Percentiles rank a stretch among this genome's conserved stretches.
These are phyloP conservation scores for Urosaurus nigricauda DNA, from an alignment of 2,797 vertebrate genomes.

Conservation along the genomic window DNA sequence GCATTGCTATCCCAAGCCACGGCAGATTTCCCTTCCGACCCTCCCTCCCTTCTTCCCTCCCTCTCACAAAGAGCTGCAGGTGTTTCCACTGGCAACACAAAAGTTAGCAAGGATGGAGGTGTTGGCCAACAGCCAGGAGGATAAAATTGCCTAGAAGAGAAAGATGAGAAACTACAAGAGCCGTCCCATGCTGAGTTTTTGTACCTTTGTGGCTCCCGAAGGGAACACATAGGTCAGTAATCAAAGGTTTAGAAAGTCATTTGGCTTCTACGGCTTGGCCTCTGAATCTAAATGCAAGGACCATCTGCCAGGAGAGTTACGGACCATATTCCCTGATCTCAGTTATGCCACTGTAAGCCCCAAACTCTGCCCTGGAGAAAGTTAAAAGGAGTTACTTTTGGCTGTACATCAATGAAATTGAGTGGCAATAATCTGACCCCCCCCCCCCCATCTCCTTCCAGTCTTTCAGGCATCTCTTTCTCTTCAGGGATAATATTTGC, in stretches of 20 bases:
- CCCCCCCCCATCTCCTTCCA: background rate
- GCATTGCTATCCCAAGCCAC: slow-evolving; percentile 61
- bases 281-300: slow-evolving; percentile 52
- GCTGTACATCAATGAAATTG: slow-evolving; percentile 11
- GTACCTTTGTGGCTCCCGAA: slow-evolving; percentile 71
- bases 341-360: slow-evolving; percentile 41
- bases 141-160: slow-evolving; percentile 69
- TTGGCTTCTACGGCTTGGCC: slow-evolving; percentile 45
- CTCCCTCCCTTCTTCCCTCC: slow-evolving; percentile 23
- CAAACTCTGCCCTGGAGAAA: slow-evolving; percentile 28
- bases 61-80: slow-evolving; percentile 71
- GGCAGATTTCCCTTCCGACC: slow-evolving; percentile 30
- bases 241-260: slow-evolving; percentile 75
- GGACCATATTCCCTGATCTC: slow-evolving; percentile 51
- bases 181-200: slow-evolving; percentile 76
- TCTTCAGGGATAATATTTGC: slow-evolving; percentile 37
- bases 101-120: slow-evolving; percentile 70
- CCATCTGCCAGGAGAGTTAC: slow-evolving; percentile 65
- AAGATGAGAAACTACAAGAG: slow-evolving; percentile 52
- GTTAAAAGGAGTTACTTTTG: slow-evolving; percentile 34
- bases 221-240: slow-evolving; percentile 66
- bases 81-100: slow-evolving; percentile 68
- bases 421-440: slow-evolving; percentile 28
- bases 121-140: slow-evolving; percentile 70
- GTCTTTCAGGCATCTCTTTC: background rate